phyloP scores from a whole-genome alignment of 2,113 vertebrate species.

The Struthidea cinerea region DNA sequence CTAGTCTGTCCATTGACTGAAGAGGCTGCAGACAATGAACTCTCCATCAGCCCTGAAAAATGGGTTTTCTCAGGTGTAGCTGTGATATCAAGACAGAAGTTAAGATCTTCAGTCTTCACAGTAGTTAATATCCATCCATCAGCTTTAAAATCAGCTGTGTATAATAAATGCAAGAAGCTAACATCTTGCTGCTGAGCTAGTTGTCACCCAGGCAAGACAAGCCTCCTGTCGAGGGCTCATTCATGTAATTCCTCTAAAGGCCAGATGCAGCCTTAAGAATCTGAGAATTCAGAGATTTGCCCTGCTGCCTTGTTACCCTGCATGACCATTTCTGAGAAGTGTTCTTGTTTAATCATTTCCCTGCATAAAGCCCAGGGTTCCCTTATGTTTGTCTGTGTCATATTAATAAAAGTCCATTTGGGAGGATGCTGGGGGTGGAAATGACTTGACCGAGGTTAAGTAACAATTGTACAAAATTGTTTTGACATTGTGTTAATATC shows the following conservation, averaged over 20 bases:
- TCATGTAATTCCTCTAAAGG: not conserved
- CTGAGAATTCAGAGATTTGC: not conserved
- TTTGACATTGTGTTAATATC: conserved; percentile 74
- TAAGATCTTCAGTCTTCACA: not conserved
- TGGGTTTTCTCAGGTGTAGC: not conserved
- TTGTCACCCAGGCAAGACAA: conserved; percentile 26
- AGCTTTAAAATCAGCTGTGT: conserved; percentile 4
- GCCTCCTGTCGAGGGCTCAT: not conserved
- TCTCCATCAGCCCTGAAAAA: not conserved
- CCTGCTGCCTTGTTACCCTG: conserved; percentile 12
- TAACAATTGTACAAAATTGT: conserved; percentile 72
- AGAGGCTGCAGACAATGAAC: not conserved
- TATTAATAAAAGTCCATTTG: conserved; percentile 59
- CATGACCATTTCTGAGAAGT: conserved; percentile 5
- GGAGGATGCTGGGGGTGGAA: not conserved
- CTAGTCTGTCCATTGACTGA: not conserved
- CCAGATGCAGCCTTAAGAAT: not conserved
- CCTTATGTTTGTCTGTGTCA: conserved; percentile 18
- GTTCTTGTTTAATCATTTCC: not conserved
- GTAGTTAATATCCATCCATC: conserved; percentile 15
- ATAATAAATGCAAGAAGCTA: not conserved
- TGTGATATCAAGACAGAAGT: not conserved
- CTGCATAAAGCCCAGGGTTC: not conserved
- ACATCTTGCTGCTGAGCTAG: not conserved
- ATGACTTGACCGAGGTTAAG: conserved; percentile 63